These are phyloP conservation scores for Atta cephalotes DNA, from an alignment of 1,140 invertebrate species.

Conservation along the genomic window DNA sequence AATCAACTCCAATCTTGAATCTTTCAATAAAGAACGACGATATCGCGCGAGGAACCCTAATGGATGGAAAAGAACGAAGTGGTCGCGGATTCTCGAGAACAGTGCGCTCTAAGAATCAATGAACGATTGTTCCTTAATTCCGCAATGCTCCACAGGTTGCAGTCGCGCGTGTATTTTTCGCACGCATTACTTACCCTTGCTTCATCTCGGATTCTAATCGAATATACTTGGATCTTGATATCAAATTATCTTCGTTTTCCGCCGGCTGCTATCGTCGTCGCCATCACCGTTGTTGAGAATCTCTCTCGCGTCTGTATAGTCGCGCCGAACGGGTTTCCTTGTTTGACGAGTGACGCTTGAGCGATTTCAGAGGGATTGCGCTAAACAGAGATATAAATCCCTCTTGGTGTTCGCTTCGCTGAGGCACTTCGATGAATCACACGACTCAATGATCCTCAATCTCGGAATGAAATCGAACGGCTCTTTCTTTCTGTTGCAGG, in stretches of 20 bases:
- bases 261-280: not conserved
- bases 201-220: slow-evolving; percentile 72
- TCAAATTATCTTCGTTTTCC: slow-evolving; percentile 48
- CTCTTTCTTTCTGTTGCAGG: slow-evolving; percentile 79
- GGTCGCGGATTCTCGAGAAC: slow-evolving; percentile 27
- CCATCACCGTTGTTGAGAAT: slow-evolving; percentile 17
- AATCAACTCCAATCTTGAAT: not conserved
- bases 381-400: slow-evolving; percentile 52
- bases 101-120: slow-evolving; percentile 66
- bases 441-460: slow-evolving; percentile 12
- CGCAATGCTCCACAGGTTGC: slow-evolving; percentile 69
- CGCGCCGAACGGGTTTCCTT: slow-evolving; percentile 24
- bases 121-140: slow-evolving; percentile 70
- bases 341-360: slow-evolving; percentile 29
- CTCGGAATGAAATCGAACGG: slow-evolving; percentile 14
- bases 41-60: slow-evolving; percentile 8
- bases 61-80: slow-evolving; percentile 52
- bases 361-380: slow-evolving; percentile 35
- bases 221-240: slow-evolving; percentile 40
- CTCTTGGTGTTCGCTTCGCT: slow-evolving; percentile 27
- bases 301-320: slow-evolving; percentile 26
- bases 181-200: slow-evolving; percentile 28
- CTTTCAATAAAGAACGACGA: not conserved
- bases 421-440: slow-evolving; percentile 49
- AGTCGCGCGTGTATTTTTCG: slow-evolving; percentile 50